Base-by-base conservation (phyloP, 1,140 invertebrate genomes). In the Diachasmimorpha longicaudata region DNA sequence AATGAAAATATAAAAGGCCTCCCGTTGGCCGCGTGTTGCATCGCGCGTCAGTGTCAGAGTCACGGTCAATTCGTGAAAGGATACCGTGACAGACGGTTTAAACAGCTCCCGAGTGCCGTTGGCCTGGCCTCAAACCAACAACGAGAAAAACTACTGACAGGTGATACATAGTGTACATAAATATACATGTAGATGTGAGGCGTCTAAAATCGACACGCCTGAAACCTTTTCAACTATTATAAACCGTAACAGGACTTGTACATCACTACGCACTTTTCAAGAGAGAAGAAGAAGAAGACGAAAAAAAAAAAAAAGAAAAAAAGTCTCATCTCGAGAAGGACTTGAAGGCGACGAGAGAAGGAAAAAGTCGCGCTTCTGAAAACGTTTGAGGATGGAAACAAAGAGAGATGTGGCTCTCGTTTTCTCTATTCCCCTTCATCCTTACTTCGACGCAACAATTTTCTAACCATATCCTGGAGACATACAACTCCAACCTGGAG, bases 401-500 rank as follows among this genome's bases (percentile, higher is more conserved):
- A 63, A 63, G 58, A 23, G 21, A 21, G 21, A 16, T 1, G 48
- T 19, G 19, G 48, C n/a, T 55, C n/a, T 55, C 48, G n/a, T 55
- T 55, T 42, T 58, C 66, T 72, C 63, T 16, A 55, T 74, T 67
- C 42, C 63, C 74, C 72, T 58, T 10, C 21, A 63, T 63, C 48
- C 48, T 55, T 74, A 68, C 71, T 77, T 76, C 66, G 4, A 14
- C 67, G 37, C 23, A 48, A 48, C 69, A 19, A 37, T 70, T 69
- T 16, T 66, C 74, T 31, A 36, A 37, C 74, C 48, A 42, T 67
- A 2, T 48, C 39, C 52, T 78, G 77, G 76, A 85, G 84, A 86
- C 83, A 73, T 85, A 85, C 84, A 85, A 80, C 85, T 85, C 79
- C 83, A 70, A 68, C 79, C 25, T 75, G 77, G 81, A 86, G 80